A percentile compares a stretch with the other conserved stretches of the same genome.
These are phyloP conservation scores for Paradoxurus hermaphroditus DNA, from an alignment of 2,113 vertebrate genomes.

Conservation along the genomic window DNA sequence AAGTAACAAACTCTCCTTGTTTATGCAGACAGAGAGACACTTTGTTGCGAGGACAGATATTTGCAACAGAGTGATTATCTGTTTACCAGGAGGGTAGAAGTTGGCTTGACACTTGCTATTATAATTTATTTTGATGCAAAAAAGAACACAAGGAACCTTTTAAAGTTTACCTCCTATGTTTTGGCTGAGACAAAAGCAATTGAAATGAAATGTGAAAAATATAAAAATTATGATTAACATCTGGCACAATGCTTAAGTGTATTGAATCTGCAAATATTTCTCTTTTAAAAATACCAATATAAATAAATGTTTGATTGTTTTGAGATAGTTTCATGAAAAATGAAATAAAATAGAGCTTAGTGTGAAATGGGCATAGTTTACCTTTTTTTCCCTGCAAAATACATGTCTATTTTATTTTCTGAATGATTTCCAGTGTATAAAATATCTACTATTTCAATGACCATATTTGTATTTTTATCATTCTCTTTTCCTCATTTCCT, in stretches of 20 bases:
- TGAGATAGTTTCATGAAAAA: not conserved
- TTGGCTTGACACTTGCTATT: slow-evolving; percentile 48
- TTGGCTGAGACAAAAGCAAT: slow-evolving; percentile 50
- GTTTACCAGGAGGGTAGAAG: slow-evolving; percentile 26
- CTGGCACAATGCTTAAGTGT: not conserved
- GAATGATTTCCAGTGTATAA: not conserved
- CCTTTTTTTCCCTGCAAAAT: not conserved
- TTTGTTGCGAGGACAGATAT: slow-evolving; percentile 51
- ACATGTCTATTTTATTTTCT: not conserved
- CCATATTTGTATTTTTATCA: not conserved
- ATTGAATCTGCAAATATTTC: not conserved
- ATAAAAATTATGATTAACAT: not conserved
- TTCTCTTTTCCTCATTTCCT: not conserved
- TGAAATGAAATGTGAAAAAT: not conserved
- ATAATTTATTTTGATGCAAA: slow-evolving; percentile 70
- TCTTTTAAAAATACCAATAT: not conserved
- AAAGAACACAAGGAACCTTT: slow-evolving; percentile 65
- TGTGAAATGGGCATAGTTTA: not conserved
- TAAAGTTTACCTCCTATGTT: slow-evolving; percentile 58
- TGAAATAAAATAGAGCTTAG: not conserved
- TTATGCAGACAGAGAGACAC: slow-evolving; percentile 1
- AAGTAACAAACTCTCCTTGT: not conserved
- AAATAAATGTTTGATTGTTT: not conserved
- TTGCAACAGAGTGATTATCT: slow-evolving; percentile 64
- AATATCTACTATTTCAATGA: not conserved